phyloP scores from a whole-genome alignment of 2,797 vertebrate species.

The Pseudochirops cupreus region DNA sequence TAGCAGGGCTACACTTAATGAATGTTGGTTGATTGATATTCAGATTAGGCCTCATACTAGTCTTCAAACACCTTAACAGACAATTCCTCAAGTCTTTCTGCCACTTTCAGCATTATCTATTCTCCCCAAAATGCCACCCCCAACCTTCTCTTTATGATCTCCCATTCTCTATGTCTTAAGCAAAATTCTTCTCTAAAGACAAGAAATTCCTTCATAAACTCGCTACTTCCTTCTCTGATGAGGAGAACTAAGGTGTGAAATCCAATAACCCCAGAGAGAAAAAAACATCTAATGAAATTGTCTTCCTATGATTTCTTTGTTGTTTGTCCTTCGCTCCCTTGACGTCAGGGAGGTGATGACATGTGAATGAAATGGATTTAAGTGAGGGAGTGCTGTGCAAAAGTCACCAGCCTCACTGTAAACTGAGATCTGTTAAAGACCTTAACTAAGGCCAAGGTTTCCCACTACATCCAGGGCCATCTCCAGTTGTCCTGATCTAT shows the following conservation, averaged over 20 bases:
- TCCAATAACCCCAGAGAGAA: neutral
- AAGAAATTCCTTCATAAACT: neutral
- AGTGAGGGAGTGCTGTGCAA: too few species aligned
- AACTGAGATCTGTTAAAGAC: too few species aligned
- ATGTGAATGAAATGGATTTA: too few species aligned
- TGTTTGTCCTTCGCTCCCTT: too few species aligned
- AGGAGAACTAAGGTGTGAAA: neutral
- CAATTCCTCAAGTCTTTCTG: neutral
- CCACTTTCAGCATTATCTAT: neutral
- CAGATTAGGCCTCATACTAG: constrained; percentile 3
- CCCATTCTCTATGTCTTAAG: neutral
- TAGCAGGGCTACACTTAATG: neutral
- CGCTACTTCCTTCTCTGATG: constrained; percentile 5
- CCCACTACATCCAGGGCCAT: too few species aligned
- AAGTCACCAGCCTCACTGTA: too few species aligned
- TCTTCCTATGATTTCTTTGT: neutral
- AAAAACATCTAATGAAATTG: neutral
- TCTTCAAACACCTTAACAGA: constrained; percentile 1
- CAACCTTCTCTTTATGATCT: neutral
- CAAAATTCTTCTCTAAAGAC: neutral
- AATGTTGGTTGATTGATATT: neutral
- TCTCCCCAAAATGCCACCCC: constrained; percentile 12
- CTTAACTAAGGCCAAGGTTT: too few species aligned
- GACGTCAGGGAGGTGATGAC: too few species aligned
- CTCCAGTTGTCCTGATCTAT: too few species aligned